Evolutionary conservation across 2,797 vertebrate genomes (phyloP).

Genomic region (Taenioides sp.): DNA sequence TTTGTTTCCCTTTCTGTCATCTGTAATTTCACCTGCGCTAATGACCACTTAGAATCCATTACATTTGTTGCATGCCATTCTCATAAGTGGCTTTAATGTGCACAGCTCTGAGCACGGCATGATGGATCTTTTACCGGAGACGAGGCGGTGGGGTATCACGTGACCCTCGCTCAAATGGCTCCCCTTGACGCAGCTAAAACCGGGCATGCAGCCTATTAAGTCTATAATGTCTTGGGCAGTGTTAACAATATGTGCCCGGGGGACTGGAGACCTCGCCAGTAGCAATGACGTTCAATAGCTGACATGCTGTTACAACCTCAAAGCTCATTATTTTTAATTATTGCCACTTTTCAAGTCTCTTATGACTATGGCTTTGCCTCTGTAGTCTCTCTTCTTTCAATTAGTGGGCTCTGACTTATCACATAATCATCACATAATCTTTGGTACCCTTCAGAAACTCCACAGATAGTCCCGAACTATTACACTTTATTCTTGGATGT

Average conservation of each 20-base stretch:
- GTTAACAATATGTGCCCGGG: neutral
- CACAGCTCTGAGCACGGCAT: constrained; percentile 22
- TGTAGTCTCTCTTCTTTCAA: neutral
- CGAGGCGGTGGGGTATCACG: constrained; percentile 15
- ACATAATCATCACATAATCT: constrained; percentile 15
- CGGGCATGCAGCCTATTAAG: constrained; percentile 1
- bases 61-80: constrained; percentile 42
- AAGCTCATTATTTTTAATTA: constrained; percentile 30
- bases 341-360: constrained; percentile 9
- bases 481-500: constrained; percentile 35
- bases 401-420: constrained; percentile 1
- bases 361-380: neutral
- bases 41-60: constrained; percentile 69
- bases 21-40: constrained; percentile 56
- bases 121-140: constrained; percentile 17
- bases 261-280: constrained; percentile 1
- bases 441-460: constrained; percentile 13
- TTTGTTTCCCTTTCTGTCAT: constrained; percentile 43
- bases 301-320: constrained; percentile 2
- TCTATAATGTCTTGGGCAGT: neutral
- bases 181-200: constrained; percentile 13
- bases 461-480: constrained; percentile 4
- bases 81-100: constrained; percentile 57
- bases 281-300: constrained; percentile 7
- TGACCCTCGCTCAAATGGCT: constrained; percentile 20